phyloP scores from a whole-genome alignment of 2,113 vertebrate species.

The Saguinus midas region DNA sequence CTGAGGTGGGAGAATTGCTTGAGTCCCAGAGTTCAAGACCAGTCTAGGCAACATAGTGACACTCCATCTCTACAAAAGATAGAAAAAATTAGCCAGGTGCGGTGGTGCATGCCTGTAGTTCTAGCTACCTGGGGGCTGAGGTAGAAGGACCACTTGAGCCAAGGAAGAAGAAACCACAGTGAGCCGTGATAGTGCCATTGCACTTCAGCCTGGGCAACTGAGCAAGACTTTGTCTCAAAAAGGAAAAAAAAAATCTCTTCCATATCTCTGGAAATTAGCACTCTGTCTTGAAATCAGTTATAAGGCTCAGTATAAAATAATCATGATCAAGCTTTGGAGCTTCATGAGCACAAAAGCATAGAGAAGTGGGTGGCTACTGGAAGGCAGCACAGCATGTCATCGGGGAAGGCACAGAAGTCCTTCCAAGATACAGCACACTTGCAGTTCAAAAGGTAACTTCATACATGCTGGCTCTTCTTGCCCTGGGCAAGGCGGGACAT shows the following conservation, averaged over 20 bases:
- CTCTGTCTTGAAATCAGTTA: background rate
- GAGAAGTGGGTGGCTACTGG: background rate
- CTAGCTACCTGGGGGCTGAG: background rate
- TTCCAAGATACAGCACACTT: background rate
- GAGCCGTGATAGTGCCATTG: background rate
- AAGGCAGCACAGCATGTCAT: background rate
- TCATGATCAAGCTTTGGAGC: background rate
- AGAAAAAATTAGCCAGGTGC: background rate
- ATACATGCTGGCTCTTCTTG: background rate
- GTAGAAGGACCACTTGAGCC: background rate
- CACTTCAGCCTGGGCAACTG: background rate
- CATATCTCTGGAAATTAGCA: background rate
- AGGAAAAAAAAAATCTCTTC: background rate
- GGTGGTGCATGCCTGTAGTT: background rate
- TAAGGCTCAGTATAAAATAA: background rate
- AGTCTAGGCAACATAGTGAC: background rate
- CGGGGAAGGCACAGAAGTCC: background rate
- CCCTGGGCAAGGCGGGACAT: background rate
- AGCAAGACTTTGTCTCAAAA: background rate
- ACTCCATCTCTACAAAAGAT: background rate
- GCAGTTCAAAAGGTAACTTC: background rate
- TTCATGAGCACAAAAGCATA: background rate
- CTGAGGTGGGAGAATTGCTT: background rate
- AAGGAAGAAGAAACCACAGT: background rate
- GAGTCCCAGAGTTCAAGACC: background rate